These are phyloP conservation scores for Deilephila elpenor DNA, from an alignment of 2,888 invertebrate genomes.

Conservation along the genomic window DNA sequence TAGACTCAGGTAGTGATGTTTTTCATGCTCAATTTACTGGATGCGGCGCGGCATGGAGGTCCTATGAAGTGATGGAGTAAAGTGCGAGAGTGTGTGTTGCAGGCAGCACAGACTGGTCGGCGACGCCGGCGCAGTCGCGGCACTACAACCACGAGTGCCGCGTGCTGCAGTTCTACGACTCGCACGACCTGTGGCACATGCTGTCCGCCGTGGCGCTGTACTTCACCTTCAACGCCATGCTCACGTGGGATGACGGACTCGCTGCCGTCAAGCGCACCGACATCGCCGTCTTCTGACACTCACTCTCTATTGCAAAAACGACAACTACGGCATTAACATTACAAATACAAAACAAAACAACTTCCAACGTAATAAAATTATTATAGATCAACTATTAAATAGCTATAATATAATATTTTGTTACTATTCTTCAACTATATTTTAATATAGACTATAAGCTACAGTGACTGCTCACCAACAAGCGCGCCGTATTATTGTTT, in stretches of 20 bases:
- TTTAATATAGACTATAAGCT: too few relatives aligned
- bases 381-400: too few relatives aligned
- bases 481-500: too few relatives aligned
- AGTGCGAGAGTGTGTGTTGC: conserved; percentile 5
- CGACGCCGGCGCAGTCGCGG: conserved; percentile 89
- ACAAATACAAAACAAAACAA: too few relatives aligned
- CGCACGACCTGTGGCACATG: conserved; percentile 95
- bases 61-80: not conserved
- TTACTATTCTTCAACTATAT: too few relatives aligned
- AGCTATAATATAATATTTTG: too few relatives aligned
- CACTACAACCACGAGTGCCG: conserved; percentile 74
- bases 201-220: conserved; percentile 93
- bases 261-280: conserved; percentile 88
- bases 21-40: too few relatives aligned
- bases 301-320: not conserved
- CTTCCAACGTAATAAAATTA: too few relatives aligned
- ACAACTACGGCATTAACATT: too few relatives aligned
- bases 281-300: conserved; percentile 90
- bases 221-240: conserved; percentile 91
- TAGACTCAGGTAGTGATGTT: too few relatives aligned
- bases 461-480: too few relatives aligned
- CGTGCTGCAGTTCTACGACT: conserved; percentile 89
- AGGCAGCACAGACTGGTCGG: conserved; percentile 66
- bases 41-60: too few relatives aligned
- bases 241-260: conserved; percentile 94